phyloP scores from a whole-genome alignment of 2,797 vertebrate genomes.

The Pangasius krempfi region DNA sequence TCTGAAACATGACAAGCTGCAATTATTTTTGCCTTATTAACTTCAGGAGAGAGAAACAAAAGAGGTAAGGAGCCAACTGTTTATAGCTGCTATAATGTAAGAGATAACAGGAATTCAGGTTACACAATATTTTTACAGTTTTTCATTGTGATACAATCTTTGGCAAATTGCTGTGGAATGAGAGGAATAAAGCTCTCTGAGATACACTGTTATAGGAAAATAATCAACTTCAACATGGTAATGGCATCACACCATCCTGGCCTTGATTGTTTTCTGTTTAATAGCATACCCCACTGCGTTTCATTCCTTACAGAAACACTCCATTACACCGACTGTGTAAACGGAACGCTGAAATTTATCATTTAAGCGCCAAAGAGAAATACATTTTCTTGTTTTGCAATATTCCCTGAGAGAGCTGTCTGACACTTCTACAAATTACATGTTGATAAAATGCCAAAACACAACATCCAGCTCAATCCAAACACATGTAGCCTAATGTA shows the following conservation, averaged over 20 bases:
- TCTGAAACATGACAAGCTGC: neutral
- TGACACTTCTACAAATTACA: conserved; percentile 1
- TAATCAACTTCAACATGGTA: neutral
- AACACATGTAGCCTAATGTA: conserved; percentile 58
- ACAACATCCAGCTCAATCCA: conserved; percentile 28
- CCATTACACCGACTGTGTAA: neutral
- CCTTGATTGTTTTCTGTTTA: conserved; percentile 14
- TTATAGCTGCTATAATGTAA: neutral
- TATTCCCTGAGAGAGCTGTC: neutral
- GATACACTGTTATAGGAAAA: neutral
- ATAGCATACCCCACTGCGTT: neutral
- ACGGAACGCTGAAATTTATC: neutral
- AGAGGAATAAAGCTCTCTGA: neutral
- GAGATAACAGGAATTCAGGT: neutral
- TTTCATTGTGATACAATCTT: neutral
- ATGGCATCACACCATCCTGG: neutral
- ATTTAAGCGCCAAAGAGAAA: conserved; percentile 10
- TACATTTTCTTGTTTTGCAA: neutral
- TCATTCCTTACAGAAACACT: neutral
- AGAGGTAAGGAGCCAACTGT: neutral
- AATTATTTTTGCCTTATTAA: neutral
- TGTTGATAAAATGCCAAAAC: neutral
- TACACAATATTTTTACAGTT: neutral
- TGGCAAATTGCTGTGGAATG: neutral
- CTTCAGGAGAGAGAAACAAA: neutral